phyloP scores from a whole-genome alignment of 2,888 invertebrate genomes.

The Phalangium opilio region DNA sequence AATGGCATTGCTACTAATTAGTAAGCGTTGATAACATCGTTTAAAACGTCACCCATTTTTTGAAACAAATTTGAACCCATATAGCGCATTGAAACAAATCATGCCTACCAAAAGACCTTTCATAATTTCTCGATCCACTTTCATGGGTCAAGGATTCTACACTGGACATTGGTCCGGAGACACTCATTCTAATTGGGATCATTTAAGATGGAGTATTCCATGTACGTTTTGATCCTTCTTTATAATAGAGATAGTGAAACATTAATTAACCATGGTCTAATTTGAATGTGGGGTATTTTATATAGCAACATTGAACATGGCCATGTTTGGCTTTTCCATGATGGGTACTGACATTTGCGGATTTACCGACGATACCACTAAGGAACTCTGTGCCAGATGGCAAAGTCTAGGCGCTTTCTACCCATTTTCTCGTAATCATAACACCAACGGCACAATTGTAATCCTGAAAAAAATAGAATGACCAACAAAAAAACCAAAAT shows the following conservation, averaged over 20 bases:
- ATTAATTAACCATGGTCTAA: too few species aligned
- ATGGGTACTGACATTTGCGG: constrained; percentile 36
- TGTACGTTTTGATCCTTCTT: too few species aligned
- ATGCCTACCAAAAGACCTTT: constrained; percentile 23
- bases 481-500: too few species aligned
- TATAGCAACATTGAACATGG: constrained; percentile 30
- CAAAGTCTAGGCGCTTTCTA: constrained; percentile 35
- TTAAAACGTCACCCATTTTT: constrained; percentile 1
- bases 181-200: constrained; percentile 27
- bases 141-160: constrained; percentile 27
- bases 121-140: constrained; percentile 30
- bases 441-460: constrained; percentile 1
- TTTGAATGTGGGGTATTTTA: too few species aligned
- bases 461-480: too few species aligned
- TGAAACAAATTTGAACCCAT: too few species aligned
- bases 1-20: constrained; percentile 57
- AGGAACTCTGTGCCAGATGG: constrained; percentile 36
- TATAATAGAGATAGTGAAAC: too few species aligned
- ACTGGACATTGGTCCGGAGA: constrained; percentile 32
- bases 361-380: constrained; percentile 31
- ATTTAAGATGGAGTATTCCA: constrained; percentile 26
- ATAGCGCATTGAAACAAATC: too few species aligned
- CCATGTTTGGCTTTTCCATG: constrained; percentile 29
- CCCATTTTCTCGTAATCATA: constrained; percentile 25
- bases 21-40: too few species aligned